phyloP scores from a whole-genome alignment of 2,888 invertebrate species.

The Gisinianus flammeolus region DNA sequence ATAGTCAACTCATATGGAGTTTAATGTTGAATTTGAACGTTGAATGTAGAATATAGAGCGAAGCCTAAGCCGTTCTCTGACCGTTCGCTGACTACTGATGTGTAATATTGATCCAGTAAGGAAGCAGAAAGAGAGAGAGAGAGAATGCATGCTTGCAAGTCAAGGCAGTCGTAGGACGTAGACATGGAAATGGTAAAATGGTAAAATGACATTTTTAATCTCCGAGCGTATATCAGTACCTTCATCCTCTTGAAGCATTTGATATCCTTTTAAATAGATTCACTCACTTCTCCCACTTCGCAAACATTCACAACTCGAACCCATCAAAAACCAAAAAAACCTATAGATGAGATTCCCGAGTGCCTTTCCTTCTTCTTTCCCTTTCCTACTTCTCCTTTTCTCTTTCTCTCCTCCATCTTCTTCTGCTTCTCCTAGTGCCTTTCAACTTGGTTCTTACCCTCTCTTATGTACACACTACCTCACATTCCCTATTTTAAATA shows the following conservation, averaged over 20 bases:
- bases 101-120: conserved; percentile 11
- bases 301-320: conserved; percentile 39
- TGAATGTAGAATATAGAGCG: not conserved
- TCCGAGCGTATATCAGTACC: conserved; percentile 35
- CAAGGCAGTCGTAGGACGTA: not conserved
- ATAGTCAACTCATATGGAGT: too few relatives aligned
- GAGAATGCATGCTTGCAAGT: conserved; percentile 10
- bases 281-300: conserved; percentile 35
- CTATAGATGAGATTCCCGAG: conserved; percentile 38
- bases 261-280: conserved; percentile 38
- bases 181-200: conserved; percentile 3
- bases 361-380: conserved; percentile 22
- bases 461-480: not conserved
- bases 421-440: not conserved
- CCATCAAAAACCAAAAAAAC: conserved; percentile 31
- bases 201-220: conserved; percentile 50
- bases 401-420: not conserved
- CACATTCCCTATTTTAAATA: too few relatives aligned
- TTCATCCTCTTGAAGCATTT: conserved; percentile 33
- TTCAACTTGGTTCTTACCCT: not conserved
- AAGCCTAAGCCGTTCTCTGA: conserved; percentile 8
- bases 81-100: conserved; percentile 31
- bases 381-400: not conserved
- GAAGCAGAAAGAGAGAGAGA: conserved; percentile 12
- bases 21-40: not conserved